A percentile compares a stretch with the other conserved stretches of the same genome.
phyloP scores from a whole-genome alignment of 1,140 invertebrate species.

The Neelides sp. region DNA sequence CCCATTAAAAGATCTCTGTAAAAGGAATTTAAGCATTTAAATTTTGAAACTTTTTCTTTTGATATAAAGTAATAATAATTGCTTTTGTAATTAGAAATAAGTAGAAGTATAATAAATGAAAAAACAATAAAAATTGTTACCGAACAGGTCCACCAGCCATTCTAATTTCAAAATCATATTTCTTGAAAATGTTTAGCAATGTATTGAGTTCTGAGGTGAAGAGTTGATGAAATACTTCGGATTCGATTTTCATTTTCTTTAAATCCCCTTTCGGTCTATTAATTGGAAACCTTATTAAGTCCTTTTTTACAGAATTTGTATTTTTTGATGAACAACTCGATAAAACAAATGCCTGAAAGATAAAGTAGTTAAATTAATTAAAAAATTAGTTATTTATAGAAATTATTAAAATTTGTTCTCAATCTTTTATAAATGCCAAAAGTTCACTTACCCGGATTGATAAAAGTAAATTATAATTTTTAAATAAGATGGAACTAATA shows the following conservation, averaged over 20 bases:
- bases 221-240: constrained; percentile 49
- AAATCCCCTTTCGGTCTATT: constrained; percentile 9
- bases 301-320: too few species aligned
- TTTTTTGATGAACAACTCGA: too few species aligned
- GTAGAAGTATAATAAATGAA: not conserved
- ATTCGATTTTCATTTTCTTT: constrained; percentile 39
- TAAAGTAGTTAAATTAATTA: too few species aligned
- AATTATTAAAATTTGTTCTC: too few species aligned
- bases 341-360: too few species aligned
- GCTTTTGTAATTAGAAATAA: not conserved
- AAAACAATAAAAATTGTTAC: constrained; percentile 34
- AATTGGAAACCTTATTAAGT: too few species aligned
- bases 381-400: too few species aligned
- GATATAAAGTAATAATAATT: not conserved
- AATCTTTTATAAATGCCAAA: too few species aligned
- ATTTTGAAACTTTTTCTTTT: not conserved
- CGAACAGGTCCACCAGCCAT: constrained; percentile 88
- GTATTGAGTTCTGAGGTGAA: constrained; percentile 65
- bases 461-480: too few species aligned
- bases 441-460: too few species aligned
- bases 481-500: too few species aligned
- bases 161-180: constrained; percentile 71
- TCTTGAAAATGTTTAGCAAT: constrained; percentile 60
- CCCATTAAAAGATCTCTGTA: constrained; percentile 79
- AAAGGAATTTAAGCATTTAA: not conserved